Conservation (phyloP, 2,888 invertebrate genomes). For the Ceramica pisi region DNA sequence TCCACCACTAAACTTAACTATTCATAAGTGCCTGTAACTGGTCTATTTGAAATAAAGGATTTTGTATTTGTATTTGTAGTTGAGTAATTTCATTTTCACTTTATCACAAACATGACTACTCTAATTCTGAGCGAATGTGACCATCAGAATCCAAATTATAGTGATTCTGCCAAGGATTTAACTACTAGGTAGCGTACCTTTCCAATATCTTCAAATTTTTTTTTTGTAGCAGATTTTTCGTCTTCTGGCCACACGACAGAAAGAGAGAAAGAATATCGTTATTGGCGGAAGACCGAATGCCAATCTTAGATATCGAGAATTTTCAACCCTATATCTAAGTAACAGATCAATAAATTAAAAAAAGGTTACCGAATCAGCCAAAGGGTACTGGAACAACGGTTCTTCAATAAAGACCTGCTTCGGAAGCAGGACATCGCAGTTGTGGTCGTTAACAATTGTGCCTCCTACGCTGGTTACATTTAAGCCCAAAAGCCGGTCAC, state of each 20-base stretch:
- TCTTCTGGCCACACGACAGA: background rate
- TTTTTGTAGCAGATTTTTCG: background rate
- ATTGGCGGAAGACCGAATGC: background rate
- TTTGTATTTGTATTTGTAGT: too few species aligned
- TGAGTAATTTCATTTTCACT: background rate
- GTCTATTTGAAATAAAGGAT: too few species aligned
- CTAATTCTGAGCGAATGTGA: background rate
- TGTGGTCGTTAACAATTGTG: conserved; percentile 87
- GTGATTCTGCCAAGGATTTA: background rate
- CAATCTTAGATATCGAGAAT: background rate
- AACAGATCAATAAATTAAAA: background rate
- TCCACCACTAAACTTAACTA: too few species aligned
- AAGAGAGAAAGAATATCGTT: background rate
- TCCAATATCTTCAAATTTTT: background rate
- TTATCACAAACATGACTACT: background rate
- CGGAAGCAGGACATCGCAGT: conserved; percentile 86
- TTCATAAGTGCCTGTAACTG: too few species aligned
- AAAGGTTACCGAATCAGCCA: conserved; percentile 81
- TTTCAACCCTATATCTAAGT: too few species aligned
- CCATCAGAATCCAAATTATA: background rate
- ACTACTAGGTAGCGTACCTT: background rate
- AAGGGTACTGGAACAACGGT: conserved; percentile 82
- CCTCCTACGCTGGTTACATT: conserved; percentile 85
- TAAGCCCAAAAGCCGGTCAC: conserved; percentile 82
- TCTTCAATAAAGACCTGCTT: conserved; percentile 88